Conservation (phyloP, 2,797 vertebrate species). For the Eulemur coronatus region DNA sequence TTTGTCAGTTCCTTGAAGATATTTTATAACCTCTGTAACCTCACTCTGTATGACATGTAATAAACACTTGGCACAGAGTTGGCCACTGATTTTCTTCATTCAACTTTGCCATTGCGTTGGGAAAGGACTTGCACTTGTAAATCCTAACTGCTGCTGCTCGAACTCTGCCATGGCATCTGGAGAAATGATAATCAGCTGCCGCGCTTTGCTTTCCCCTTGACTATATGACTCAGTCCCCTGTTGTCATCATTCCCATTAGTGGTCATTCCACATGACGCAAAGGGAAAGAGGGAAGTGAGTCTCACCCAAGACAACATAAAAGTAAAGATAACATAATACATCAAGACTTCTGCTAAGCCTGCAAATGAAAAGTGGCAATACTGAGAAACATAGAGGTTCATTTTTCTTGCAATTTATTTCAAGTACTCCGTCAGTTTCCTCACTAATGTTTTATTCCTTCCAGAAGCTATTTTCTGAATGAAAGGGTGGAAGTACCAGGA, state of each 20-base stretch:
- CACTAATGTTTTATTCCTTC: background rate
- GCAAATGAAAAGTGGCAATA: background rate
- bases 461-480: constrained; percentile 15
- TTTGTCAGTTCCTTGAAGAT: background rate
- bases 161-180: constrained; percentile 3
- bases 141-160: background rate
- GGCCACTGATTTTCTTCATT: background rate
- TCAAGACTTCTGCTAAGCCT: background rate
- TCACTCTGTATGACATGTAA: background rate
- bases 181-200: background rate
- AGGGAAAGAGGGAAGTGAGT: constrained; percentile 22
- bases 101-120: background rate
- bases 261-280: constrained; percentile 39
- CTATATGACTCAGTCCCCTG: constrained; percentile 36
- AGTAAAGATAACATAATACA: constrained; percentile 27
- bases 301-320: background rate
- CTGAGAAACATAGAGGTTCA: background rate
- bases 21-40: background rate
- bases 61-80: background rate
- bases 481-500: background rate
- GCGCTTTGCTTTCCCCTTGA: background rate
- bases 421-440: background rate
- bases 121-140: background rate
- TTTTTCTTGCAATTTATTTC: background rate
- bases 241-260: constrained; percentile 45